Conservation (phyloP, 2,888 invertebrate species). For the Sinelater perroti region DNA sequence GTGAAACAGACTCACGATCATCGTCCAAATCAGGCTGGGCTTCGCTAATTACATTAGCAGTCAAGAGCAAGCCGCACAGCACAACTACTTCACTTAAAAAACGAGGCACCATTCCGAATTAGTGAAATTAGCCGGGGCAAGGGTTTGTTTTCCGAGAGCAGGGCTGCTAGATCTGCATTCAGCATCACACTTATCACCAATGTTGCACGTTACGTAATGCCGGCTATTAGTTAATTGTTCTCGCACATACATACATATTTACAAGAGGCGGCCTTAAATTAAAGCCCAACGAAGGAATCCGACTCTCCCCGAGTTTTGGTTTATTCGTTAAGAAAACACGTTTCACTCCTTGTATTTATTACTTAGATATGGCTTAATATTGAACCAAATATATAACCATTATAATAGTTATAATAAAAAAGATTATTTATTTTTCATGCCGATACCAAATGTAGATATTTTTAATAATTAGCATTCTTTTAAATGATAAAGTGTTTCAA, state of each 20-base stretch:
- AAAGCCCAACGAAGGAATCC: conserved; percentile 8
- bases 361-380: too few relatives aligned
- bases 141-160: neutral
- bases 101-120: neutral
- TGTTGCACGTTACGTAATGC: conserved; percentile 7
- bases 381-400: too few relatives aligned
- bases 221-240: conserved; percentile 8
- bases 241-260: conserved; percentile 9
- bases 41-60: neutral
- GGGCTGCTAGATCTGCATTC: conserved; percentile 4
- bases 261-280: neutral
- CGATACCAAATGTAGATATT: too few relatives aligned
- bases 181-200: neutral
- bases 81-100: conserved; percentile 5
- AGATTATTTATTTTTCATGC: too few relatives aligned
- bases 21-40: neutral
- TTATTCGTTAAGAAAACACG: neutral
- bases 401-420: too few relatives aligned
- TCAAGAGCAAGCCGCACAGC: neutral
- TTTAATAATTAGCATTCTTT: too few relatives aligned
- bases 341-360: too few relatives aligned
- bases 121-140: neutral
- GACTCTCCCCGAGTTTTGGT: conserved; percentile 7
- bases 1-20: neutral
- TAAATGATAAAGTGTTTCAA: too few relatives aligned